A percentile compares a stretch with the other conserved stretches of the same genome.
Evolutionary conservation across 2,888 invertebrate genomes (phyloP).

Genomic region (Zygogramma bicolorata): DNA sequence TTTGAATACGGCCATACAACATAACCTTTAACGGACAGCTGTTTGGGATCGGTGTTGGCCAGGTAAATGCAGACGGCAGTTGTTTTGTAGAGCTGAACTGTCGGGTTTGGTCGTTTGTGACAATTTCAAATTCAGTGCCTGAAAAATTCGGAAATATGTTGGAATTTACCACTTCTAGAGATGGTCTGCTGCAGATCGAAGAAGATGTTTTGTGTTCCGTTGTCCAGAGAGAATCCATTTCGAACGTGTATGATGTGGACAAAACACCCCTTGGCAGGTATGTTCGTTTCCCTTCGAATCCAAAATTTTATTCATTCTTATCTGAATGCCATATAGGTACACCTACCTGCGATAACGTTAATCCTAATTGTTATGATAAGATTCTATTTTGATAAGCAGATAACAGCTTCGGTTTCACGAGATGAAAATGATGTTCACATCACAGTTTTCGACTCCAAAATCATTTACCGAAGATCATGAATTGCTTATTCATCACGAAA

Average conservation of each 20-base stretch:
- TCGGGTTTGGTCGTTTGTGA: slow-evolving; percentile 38
- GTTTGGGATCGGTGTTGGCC: slow-evolving; percentile 45
- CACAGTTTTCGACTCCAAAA: too few species aligned
- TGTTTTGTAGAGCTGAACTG: slow-evolving; percentile 36
- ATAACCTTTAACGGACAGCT: slow-evolving; percentile 51
- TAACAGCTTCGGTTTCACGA: too few species aligned
- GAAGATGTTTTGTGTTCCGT: slow-evolving; percentile 77
- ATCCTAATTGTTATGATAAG: too few species aligned
- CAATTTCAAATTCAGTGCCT: slow-evolving; percentile 33
- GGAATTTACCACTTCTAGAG: slow-evolving; percentile 73
- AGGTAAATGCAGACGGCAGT: slow-evolving; percentile 42
- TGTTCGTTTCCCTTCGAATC: slow-evolving; percentile 53
- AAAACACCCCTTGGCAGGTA: slow-evolving; percentile 89
- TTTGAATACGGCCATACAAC: slow-evolving; percentile 43
- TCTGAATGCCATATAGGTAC: too few species aligned
- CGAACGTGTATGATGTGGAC: slow-evolving; percentile 83
- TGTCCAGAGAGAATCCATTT: slow-evolving; percentile 80
- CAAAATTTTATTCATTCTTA: too few species aligned
- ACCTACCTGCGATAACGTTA: too few species aligned
- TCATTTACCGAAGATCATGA: too few species aligned
- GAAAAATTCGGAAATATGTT: slow-evolving; percentile 64
- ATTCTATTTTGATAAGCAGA: too few species aligned
- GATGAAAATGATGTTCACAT: too few species aligned
- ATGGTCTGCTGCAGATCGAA: slow-evolving; percentile 80
- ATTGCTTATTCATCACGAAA: too few species aligned